Evolutionary conservation across 2,888 invertebrate genomes (phyloP), one percentile per base, ranked within the genome.

Genomic region (Chrysolina oricalcia): DNA sequence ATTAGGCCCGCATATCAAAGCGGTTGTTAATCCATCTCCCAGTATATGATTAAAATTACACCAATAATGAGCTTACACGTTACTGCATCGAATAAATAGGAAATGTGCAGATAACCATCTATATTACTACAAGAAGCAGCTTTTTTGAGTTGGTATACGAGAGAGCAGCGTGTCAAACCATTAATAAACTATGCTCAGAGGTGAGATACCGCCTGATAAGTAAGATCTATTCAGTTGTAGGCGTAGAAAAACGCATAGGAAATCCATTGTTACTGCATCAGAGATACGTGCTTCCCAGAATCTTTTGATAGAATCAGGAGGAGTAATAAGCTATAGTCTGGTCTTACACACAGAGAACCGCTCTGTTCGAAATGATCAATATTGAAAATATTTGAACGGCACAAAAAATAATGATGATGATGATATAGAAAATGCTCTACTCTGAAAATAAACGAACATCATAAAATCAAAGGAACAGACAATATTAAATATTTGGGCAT

Each of bases 81-180:
- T 69, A 73, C 59, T 50, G 68, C 68, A 46, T 62, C 64, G n/a
- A 64, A 59, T 64, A 59, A 70, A 73, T 70, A 65, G 70, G 65
- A 64, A 63, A 73, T 56, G 65, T 62, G 63, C 46, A 68, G 72
- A 76, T 76, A 73, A 50, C 66, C 53, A 70, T 72, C 63, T 73
- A 76, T 73, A 76, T 73, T 53, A 73, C 62, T 70, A 76, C 73
- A 76, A 76, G 73, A 76, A 76, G 72, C 73, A 73, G 63, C 70
- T 73, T 65, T 68, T 23, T 62, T 69, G 50, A 66, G 56, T 65
- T 46, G 43, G 48, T 64, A 73, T 48, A 68, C 53, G 27, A 69
- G 73, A 53, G 53, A 56, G 69, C 66, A 74, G 70, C 73, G 65
- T 70, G 73, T 70, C 73, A 74, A 74, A 74, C 64, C 70, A 70